A percentile compares a stretch with the other conserved stretches of the same genome.
Conservation (phyloP, 30 jellyfish, hydroid and myxozoan species). For the Rhopilema esculentum region DNA sequence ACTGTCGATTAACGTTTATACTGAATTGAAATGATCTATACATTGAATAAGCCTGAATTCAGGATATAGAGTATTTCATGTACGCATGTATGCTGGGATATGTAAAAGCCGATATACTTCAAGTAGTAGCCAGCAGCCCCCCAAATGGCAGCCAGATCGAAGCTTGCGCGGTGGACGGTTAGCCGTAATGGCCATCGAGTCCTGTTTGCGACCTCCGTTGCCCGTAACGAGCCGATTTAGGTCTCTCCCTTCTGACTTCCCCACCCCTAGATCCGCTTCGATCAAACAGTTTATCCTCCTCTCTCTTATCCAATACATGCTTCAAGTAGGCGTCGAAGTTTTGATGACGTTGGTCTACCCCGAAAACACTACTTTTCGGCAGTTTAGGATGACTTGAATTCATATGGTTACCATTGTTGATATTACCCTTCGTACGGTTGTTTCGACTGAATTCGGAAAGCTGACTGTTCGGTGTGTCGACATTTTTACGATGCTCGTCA, state of each 20-base stretch:
- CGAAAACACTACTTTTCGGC: neutral
- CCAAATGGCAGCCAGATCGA: no score
- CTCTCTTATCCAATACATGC: constrained; percentile 33
- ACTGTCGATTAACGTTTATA: no score
- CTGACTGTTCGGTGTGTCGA: neutral
- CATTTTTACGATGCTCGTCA: neutral
- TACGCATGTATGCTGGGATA: no score
- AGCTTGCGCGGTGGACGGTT: no score
- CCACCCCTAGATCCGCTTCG: neutral
- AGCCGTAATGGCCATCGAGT: neutral
- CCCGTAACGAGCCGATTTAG: constrained; percentile 4
- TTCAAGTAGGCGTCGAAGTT: constrained; percentile 57
- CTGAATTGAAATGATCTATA: no score
- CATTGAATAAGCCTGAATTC: no score
- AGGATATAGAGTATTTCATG: no score
- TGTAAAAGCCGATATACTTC: no score
- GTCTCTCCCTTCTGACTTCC: neutral
- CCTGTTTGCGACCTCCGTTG: neutral
- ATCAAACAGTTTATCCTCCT: constrained; percentile 47
- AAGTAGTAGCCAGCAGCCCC: neutral
- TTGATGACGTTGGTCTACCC: constrained; percentile 9
- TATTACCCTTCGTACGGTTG: neutral
- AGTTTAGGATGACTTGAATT: neutral
- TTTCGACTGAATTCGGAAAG: neutral
- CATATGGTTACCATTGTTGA: neutral